phyloP scores from a whole-genome alignment of 1,140 invertebrate species.

The Drosophila ironensis region DNA sequence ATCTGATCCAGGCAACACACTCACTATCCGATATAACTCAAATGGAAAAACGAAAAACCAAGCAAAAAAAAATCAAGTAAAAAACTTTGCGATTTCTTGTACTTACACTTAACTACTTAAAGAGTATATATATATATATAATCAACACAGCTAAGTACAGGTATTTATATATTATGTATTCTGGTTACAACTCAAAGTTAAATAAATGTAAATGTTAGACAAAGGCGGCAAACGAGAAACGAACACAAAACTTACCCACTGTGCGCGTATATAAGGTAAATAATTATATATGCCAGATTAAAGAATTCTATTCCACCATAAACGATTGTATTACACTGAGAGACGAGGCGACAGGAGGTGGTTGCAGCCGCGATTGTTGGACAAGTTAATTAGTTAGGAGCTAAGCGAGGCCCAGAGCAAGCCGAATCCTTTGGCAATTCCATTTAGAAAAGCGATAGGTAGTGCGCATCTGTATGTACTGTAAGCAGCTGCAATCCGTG shows the following conservation, averaged over 20 bases:
- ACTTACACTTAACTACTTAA: constrained; percentile 38
- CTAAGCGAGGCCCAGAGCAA: constrained; percentile 17
- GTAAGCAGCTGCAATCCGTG: constrained; percentile 38
- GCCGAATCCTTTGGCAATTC: constrained; percentile 32
- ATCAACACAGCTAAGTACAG: constrained; percentile 41
- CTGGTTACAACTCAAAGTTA: constrained; percentile 44
- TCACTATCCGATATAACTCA: not conserved
- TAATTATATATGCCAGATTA: constrained; percentile 19
- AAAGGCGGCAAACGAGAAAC: constrained; percentile 2
- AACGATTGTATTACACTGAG: constrained; percentile 31
- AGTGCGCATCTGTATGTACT: constrained; percentile 24
- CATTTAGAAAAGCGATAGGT: not conserved
- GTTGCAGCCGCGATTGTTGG: constrained; percentile 26
- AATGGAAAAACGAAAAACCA: not conserved
- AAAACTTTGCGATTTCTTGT: constrained; percentile 30
- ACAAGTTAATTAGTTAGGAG: constrained; percentile 44
- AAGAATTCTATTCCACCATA: constrained; percentile 40
- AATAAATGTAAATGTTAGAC: constrained; percentile 51
- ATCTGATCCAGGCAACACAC: constrained; percentile 24
- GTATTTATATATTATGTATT: constrained; percentile 54
- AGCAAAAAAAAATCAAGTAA: no score
- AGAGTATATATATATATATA: constrained; percentile 22
- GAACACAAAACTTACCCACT: constrained; percentile 38
- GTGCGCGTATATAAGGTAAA: constrained; percentile 28
- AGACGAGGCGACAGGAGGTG: not conserved